phyloP scores from a whole-genome alignment of 35 echinoderm and acorn worm genomes.

The Apostichopus californicus region DNA sequence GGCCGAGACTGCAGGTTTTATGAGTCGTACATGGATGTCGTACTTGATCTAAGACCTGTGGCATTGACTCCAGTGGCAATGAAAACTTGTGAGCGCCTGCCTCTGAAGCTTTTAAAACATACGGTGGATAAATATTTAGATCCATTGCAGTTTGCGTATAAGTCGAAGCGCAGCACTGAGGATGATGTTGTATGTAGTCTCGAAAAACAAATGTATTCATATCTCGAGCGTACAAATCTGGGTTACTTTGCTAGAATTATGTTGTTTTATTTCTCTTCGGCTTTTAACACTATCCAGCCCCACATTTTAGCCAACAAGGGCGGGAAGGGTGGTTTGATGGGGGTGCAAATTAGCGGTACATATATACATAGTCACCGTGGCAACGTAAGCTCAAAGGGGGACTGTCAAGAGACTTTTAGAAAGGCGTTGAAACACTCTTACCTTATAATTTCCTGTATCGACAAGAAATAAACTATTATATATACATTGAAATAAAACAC shows the following conservation, averaged over 20 bases:
- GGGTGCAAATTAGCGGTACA: too few relatives aligned
- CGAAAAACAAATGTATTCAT: conserved; percentile 28
- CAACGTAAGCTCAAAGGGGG: too few relatives aligned
- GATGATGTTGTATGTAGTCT: conserved; percentile 53
- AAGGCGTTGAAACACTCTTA: too few relatives aligned
- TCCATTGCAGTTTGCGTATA: not conserved
- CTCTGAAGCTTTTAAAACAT: not conserved
- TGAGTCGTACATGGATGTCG: not conserved
- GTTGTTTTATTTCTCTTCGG: conserved; percentile 52
- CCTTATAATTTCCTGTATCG: too few relatives aligned
- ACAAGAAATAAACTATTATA: too few relatives aligned
- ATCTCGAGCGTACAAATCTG: conserved; percentile 34
- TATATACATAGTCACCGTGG: too few relatives aligned
- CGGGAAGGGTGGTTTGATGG: too few relatives aligned
- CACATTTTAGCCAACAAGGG: too few relatives aligned
- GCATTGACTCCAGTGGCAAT: conserved; percentile 27
- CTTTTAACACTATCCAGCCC: too few relatives aligned
- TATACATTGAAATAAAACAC: too few relatives aligned
- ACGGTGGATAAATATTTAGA: too few relatives aligned
- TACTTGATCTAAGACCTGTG: conserved; percentile 26
- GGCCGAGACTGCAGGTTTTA: not conserved
- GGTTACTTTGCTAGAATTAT: conserved; percentile 34
- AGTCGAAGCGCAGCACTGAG: not conserved
- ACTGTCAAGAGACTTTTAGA: too few relatives aligned
- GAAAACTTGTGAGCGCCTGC: conserved; percentile 29